phyloP scores from a whole-genome alignment of 1,140 invertebrate genomes.

The Drosophila funebris region DNA sequence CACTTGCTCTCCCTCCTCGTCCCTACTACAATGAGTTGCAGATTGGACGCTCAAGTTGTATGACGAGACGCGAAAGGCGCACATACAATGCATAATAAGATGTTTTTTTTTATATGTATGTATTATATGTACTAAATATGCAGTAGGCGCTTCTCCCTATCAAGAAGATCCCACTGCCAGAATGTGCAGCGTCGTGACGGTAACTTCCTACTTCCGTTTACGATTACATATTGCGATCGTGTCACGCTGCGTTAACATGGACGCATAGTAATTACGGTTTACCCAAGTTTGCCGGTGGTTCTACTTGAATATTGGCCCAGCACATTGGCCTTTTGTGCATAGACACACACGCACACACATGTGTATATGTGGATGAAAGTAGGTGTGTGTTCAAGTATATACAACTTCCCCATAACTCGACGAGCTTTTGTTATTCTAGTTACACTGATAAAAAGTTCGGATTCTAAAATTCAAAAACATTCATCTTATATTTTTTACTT shows the following conservation, averaged over 20 bases:
- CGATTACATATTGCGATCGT: slow-evolving; percentile 21
- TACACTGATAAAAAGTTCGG: slow-evolving; percentile 14
- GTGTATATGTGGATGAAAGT: too few relatives aligned
- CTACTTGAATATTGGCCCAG: not conserved
- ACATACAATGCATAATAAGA: too few relatives aligned
- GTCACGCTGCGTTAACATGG: slow-evolving; percentile 44
- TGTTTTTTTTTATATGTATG: too few relatives aligned
- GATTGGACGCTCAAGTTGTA: too few relatives aligned
- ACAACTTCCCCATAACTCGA: slow-evolving; percentile 1
- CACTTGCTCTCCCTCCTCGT: too few relatives aligned
- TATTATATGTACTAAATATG: not conserved
- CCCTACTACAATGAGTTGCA: too few relatives aligned
- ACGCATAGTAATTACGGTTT: slow-evolving; percentile 36
- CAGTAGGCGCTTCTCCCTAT: not conserved
- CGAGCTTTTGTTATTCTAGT: slow-evolving; percentile 37
- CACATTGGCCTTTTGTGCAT: slow-evolving; percentile 35
- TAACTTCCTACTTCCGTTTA: slow-evolving; percentile 58
- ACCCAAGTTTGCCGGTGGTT: slow-evolving; percentile 19
- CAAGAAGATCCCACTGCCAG: not conserved
- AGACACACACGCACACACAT: not conserved
- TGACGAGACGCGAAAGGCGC: too few relatives aligned
- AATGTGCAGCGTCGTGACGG: slow-evolving; percentile 44
- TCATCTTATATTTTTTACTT: too few relatives aligned
- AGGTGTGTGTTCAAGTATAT: too few relatives aligned
- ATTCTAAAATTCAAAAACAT: too few relatives aligned